phyloP scores from a whole-genome alignment of 37 sponge, comb jelly and placozoan species.

The Halisarca cf. caerulea region DNA sequence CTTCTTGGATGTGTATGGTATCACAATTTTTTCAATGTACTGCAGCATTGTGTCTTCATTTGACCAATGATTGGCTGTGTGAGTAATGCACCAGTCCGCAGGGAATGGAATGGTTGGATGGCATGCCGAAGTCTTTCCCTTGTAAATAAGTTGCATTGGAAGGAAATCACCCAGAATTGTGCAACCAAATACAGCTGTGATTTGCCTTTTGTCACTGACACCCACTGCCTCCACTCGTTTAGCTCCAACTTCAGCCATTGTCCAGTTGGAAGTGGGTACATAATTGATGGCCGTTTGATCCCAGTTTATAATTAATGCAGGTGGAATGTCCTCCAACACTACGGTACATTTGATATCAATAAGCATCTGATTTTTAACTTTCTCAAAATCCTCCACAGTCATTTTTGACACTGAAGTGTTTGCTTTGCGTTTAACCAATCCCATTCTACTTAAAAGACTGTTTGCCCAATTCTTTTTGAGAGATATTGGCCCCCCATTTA shows the following conservation, averaged over 20 bases:
- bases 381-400: conserved; percentile 29
- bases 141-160: conserved; percentile 52
- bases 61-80: conserved; percentile 59
- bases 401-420: conserved; percentile 35
- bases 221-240: conserved; percentile 54
- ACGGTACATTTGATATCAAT: conserved; percentile 27
- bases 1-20: conserved; percentile 39
- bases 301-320: conserved; percentile 56
- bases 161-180: conserved; percentile 53
- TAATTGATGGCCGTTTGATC: conserved; percentile 66
- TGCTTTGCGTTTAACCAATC: conserved; percentile 40
- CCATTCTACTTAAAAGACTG: conserved; percentile 30
- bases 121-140: conserved; percentile 50
- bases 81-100: conserved; percentile 60
- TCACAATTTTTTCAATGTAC: conserved; percentile 50
- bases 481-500: conserved; percentile 11
- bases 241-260: conserved; percentile 38
- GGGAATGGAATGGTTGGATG: conserved; percentile 49
- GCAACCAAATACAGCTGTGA: conserved; percentile 63
- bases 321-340: conserved; percentile 51
- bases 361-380: conserved; percentile 43
- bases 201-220: conserved; percentile 43
- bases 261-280: conserved; percentile 56
- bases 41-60: conserved; percentile 54
- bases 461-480: conserved; percentile 36